These are phyloP conservation scores for Brachionus paranguensis DNA, from an alignment of 1,140 invertebrate species.

Conservation along the genomic window DNA sequence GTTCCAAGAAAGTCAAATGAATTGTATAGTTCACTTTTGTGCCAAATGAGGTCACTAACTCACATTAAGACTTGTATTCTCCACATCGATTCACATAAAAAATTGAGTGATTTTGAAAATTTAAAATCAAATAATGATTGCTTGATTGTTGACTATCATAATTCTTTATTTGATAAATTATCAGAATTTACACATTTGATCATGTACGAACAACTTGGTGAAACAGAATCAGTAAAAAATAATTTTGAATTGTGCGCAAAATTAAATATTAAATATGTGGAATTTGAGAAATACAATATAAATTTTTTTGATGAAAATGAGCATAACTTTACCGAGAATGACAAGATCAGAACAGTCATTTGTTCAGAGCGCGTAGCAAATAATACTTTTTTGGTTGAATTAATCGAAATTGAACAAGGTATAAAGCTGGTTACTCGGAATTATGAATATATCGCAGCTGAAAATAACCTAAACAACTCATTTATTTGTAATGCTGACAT, in stretches of 20 bases:
- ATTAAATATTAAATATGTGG: background rate
- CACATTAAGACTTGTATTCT: background rate
- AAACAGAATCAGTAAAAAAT: background rate
- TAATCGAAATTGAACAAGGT: background rate
- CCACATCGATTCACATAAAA: background rate
- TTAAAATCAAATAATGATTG: background rate
- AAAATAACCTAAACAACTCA: background rate
- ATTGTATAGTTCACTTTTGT: background rate
- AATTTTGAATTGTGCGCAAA: background rate
- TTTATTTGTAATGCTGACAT: slow-evolving; percentile 14
- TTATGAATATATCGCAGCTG: background rate
- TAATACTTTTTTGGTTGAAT: background rate
- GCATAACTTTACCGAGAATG: background rate
- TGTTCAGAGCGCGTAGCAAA: background rate
- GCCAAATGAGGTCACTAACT: background rate
- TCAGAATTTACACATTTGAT: background rate
- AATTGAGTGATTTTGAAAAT: background rate
- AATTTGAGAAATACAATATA: background rate
- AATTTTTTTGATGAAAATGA: background rate
- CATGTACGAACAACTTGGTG: background rate
- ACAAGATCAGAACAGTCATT: background rate
- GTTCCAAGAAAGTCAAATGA: background rate
- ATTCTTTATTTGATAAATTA: background rate
- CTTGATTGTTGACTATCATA: background rate
- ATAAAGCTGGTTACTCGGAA: background rate